A percentile compares a stretch with the other conserved stretches of the same genome.
Evolutionary conservation across 2,888 invertebrate species (phyloP).

Genomic region (Oscheius onirici): DNA sequence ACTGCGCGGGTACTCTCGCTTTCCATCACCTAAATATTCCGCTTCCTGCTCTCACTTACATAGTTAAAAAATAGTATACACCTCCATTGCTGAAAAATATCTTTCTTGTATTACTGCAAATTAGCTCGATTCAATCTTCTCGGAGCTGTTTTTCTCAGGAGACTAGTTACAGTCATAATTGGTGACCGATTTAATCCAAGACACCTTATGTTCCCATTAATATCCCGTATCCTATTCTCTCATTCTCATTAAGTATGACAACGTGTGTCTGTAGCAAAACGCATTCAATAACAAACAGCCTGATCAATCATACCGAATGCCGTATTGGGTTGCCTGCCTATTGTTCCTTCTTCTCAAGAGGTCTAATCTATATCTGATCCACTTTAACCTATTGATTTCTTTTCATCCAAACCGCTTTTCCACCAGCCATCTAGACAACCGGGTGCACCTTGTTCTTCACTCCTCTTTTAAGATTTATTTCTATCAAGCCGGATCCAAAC

Average conservation of each 20-base stretch:
- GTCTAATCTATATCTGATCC: conserved; percentile 30
- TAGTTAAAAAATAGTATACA: too few species aligned
- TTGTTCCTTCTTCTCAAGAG: conserved; percentile 25
- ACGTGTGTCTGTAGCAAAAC: conserved; percentile 2
- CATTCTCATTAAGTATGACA: conserved; percentile 19
- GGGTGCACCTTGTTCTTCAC: conserved; percentile 24
- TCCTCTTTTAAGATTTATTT: neutral
- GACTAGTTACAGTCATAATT: too few species aligned
- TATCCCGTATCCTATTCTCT: neutral
- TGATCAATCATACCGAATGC: conserved; percentile 31
- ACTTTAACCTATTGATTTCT: conserved; percentile 31
- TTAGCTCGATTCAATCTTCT: too few species aligned
- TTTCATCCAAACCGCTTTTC: conserved; percentile 26
- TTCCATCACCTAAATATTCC: neutral
- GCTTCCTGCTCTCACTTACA: too few species aligned
- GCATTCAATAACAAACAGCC: conserved; percentile 30
- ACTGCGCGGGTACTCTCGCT: conserved; percentile 11
- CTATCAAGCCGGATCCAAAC: neutral
- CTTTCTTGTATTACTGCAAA: too few species aligned
- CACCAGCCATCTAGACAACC: conserved; percentile 22
- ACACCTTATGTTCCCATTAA: neutral
- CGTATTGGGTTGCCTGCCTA: conserved; percentile 27
- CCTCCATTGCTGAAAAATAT: too few species aligned
- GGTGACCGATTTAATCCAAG: too few species aligned
- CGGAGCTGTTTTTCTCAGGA: too few species aligned